Conservation (phyloP, 2,797 vertebrate species). For the Acestrorhynchus altus region DNA sequence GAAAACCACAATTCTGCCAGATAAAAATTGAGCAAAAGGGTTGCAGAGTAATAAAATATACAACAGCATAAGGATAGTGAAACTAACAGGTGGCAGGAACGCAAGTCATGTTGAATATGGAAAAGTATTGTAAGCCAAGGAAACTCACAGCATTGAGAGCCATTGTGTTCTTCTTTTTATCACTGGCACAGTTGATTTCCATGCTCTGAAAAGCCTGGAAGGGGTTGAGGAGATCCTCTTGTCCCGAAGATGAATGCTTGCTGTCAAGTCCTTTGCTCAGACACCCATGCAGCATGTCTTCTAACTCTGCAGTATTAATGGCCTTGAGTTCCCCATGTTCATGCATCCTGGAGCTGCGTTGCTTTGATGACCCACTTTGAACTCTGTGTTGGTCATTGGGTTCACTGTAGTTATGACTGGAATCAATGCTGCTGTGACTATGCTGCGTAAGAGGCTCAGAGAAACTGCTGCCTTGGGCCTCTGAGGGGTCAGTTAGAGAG, state of each 20-base stretch:
- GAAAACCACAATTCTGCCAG: neutral
- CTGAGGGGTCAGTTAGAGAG: slow-evolving; percentile 70
- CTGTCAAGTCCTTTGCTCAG: slow-evolving; percentile 53
- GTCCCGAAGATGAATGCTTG: slow-evolving; percentile 41
- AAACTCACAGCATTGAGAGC: slow-evolving; percentile 91
- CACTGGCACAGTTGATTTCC: slow-evolving; percentile 70
- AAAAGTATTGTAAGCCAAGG: neutral
- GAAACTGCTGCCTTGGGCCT: slow-evolving; percentile 71
- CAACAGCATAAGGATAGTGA: neutral
- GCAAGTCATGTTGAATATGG: neutral
- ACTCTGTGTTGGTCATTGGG: slow-evolving; percentile 9
- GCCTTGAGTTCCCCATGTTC: slow-evolving; percentile 60
- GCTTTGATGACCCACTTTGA: slow-evolving; percentile 33
- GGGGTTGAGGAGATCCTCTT: slow-evolving; percentile 54
- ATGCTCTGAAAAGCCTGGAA: slow-evolving; percentile 62
- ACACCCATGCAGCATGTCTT: slow-evolving; percentile 64
- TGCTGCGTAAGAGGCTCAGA: slow-evolving; percentile 65
- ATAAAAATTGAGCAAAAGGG: neutral
- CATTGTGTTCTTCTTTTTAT: slow-evolving; percentile 81
- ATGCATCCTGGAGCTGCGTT: slow-evolving; percentile 46
- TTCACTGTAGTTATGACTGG: slow-evolving; percentile 44
- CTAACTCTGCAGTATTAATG: slow-evolving; percentile 65
- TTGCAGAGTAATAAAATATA: slow-evolving; percentile 29
- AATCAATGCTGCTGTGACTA: slow-evolving; percentile 47
- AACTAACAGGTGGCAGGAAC: neutral